Conservation (phyloP, 2,113 vertebrate species). For the Pan paniscus region DNA sequence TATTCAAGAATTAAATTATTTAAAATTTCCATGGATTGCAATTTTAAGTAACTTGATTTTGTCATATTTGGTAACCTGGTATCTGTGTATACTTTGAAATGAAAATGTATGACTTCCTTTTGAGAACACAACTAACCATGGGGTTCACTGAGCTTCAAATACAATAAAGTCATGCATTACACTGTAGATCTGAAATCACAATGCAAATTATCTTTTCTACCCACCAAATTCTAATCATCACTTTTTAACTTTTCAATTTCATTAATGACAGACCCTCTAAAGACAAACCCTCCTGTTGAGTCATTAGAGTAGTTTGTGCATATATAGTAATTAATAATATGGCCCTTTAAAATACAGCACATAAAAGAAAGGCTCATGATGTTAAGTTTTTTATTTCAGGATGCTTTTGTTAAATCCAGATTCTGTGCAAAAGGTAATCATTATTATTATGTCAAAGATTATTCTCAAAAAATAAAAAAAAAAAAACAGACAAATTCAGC, state of each 20-base stretch:
- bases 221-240: not conserved
- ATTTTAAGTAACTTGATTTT: not conserved
- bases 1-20: not conserved
- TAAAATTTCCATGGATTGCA: not conserved
- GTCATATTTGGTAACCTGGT: not conserved
- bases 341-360: not conserved
- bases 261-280: constrained; percentile 39
- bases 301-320: not conserved
- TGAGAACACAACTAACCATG: not conserved
- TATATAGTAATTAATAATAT: constrained; percentile 10
- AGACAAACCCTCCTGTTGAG: not conserved
- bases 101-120: not conserved
- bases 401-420: not conserved
- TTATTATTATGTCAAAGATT: constrained; percentile 35
- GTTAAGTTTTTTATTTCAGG: not conserved
- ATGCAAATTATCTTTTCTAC: not conserved
- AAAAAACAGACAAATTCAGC: not conserved
- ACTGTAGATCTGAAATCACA: constrained; percentile 41
- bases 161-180: not conserved
- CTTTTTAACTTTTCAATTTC: constrained; percentile 43
- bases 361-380: not conserved
- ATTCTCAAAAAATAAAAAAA: not conserved
- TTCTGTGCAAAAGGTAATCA: constrained; percentile 23
- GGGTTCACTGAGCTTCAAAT: not conserved
- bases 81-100: not conserved